Evolutionary conservation across 2,888 invertebrate species (phyloP).

Genomic region (Drosophila ochracea): DNA sequence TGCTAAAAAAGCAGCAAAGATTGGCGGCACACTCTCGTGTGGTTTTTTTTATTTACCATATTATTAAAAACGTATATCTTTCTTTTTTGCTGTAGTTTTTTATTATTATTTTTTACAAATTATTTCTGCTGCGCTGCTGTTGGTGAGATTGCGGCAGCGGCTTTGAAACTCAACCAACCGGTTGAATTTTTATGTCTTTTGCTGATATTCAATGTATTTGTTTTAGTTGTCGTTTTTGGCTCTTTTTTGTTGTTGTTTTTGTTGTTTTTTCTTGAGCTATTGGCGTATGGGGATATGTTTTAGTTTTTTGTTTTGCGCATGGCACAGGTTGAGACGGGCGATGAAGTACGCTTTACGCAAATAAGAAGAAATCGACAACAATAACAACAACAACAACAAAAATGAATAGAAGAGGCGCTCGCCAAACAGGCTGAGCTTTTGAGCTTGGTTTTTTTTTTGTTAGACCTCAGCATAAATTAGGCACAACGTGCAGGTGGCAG

Average conservation of each 20-base stretch:
- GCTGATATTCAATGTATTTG: constrained; percentile 41
- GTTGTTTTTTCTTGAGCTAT: constrained; percentile 58
- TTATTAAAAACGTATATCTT: constrained; percentile 44
- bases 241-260: constrained; percentile 32
- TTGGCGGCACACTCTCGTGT: constrained; percentile 30
- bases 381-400: constrained; percentile 12
- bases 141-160: constrained; percentile 29
- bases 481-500: constrained; percentile 41
- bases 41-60: constrained; percentile 9
- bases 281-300: constrained; percentile 35
- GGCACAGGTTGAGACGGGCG: constrained; percentile 72
- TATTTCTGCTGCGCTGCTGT: constrained; percentile 41
- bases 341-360: constrained; percentile 47
- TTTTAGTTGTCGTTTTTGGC: constrained; percentile 33
- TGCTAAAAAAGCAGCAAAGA: constrained; percentile 47
- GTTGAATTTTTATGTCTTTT: constrained; percentile 76
- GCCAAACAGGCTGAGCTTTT: constrained; percentile 43
- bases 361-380: constrained; percentile 38
- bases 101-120: constrained; percentile 44
- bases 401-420: constrained; percentile 15
- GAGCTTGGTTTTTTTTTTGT: constrained; percentile 31
- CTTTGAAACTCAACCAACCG: constrained; percentile 74
- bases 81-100: constrained; percentile 9
- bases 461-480: constrained; percentile 46
- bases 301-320: constrained; percentile 53